A percentile compares a stretch with the other conserved stretches of the same genome.
These are phyloP conservation scores for Acanthornis magna DNA, from an alignment of 2,797 vertebrate genomes.

Conservation along the genomic window DNA sequence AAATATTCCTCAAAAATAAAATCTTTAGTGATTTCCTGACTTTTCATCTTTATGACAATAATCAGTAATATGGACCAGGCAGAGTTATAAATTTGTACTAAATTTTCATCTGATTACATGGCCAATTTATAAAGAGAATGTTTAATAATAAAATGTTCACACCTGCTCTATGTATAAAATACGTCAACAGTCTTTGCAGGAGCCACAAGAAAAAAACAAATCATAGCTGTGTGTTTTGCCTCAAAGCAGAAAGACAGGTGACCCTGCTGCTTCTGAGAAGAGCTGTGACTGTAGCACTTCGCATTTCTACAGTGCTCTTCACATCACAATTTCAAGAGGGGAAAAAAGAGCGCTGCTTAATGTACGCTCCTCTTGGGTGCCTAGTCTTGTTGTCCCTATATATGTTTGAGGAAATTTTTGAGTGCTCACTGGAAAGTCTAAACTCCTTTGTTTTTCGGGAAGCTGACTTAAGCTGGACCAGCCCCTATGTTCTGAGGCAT, in stretches of 20 bases:
- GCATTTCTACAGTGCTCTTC: neutral
- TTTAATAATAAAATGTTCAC: neutral
- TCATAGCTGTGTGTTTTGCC: neutral
- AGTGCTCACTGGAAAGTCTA: neutral
- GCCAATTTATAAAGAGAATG: neutral
- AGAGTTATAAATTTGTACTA: neutral
- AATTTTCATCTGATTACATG: neutral
- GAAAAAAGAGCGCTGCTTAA: rapidly evolving
- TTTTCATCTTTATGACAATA: neutral
- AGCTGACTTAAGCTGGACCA: neutral
- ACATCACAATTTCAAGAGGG: neutral
- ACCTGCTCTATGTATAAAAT: neutral
- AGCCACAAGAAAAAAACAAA: neutral
- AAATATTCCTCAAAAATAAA: neutral
- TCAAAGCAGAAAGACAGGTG: neutral
- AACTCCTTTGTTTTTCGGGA: neutral
- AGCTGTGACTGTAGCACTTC: neutral
- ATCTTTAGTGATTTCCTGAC: neutral
- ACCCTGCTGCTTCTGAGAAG: neutral
- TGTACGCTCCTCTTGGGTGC: neutral
- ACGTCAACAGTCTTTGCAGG: neutral
- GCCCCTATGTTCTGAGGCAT: rapidly evolving
- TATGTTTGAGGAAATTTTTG: neutral
- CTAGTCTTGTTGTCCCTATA: neutral
- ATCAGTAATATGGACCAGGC: neutral